Conservation (phyloP, 2,797 vertebrate species). For the Protonibea diacanthus region DNA sequence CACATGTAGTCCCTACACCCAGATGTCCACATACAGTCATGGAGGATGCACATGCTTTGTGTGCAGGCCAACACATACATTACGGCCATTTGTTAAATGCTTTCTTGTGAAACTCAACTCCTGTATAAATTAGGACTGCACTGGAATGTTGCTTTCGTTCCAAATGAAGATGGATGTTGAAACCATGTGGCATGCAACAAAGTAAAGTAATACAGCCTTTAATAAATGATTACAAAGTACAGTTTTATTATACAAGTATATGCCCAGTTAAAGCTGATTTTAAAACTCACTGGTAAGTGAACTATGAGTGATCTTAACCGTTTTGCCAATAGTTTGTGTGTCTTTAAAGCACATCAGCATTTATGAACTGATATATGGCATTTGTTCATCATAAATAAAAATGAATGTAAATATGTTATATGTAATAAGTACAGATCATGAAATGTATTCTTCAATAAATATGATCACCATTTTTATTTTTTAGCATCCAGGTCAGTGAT, state of each 20-base stretch:
- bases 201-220: background rate
- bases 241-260: background rate
- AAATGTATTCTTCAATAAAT: conserved; percentile 76
- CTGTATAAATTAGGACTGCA: background rate
- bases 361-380: background rate
- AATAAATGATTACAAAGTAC: background rate
- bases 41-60: background rate
- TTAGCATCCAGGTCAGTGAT: conserved; percentile 13
- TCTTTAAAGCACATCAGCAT: conserved; percentile 13
- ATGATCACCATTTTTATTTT: conserved; percentile 18
- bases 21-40: background rate
- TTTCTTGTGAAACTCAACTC: background rate
- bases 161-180: background rate
- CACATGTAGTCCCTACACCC: background rate
- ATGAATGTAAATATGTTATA: conserved; percentile 70
- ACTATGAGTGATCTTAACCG: background rate
- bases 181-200: background rate
- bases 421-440: conserved; percentile 35
- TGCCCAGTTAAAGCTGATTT: background rate
- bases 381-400: conserved; percentile 13
- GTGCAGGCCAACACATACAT: background rate
- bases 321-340: background rate
- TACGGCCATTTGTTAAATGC: background rate
- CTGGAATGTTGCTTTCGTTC: background rate
- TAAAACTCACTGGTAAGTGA: background rate